Evolutionary conservation across 1,140 invertebrate species (phyloP), one percentile per base, ranked within the genome.

Genomic region (Microplitis mediator): DNA sequence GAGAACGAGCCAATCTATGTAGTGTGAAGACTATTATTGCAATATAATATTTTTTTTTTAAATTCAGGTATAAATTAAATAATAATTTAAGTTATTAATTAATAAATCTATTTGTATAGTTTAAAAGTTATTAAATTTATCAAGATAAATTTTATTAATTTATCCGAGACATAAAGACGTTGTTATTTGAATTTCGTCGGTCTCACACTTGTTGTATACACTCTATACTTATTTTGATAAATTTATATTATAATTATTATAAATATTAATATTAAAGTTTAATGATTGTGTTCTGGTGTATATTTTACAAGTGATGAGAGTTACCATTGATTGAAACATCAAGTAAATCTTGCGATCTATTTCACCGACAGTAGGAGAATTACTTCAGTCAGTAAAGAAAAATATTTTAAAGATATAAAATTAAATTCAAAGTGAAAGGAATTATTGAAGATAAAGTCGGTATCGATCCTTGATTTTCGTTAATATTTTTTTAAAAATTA

Each of bases 1-100:
- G 82, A 80, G 68, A 69, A 77, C 58, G 79, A 82, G 50, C 74
- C 80, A 4, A 76, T 80, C 9, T 83, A 83, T 71, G 82, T 77
- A 5, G 72, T 84, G 31, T 83, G 73, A 81, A 67, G 50, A 50
- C 35, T 16, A 69, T 16, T 9, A 52, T 34, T 23, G 31, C 45
- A 14, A 23, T 50, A 45, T 32, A 66, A 50, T n/a, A 45, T 23
- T 51, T 23, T 36, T 36, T 9, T 51, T 34, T 50, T 50, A 61
- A 66, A 52, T 14, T 54, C 8, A 67, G 13, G 13, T 32, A 31
- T 45, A 70, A 62, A 31, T 50, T 31, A 62, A 62, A 32, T 13
- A 58, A 13, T 32, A 11, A 65, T 65, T 45, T 45, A 45, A 45
- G 39, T 45, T 9, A 45, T 45, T 45, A 45, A 9, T 45, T 45